These are phyloP conservation scores for Mesembrinibis cayennensis DNA, from an alignment of 2,113 vertebrate species.

Conservation along the genomic window DNA sequence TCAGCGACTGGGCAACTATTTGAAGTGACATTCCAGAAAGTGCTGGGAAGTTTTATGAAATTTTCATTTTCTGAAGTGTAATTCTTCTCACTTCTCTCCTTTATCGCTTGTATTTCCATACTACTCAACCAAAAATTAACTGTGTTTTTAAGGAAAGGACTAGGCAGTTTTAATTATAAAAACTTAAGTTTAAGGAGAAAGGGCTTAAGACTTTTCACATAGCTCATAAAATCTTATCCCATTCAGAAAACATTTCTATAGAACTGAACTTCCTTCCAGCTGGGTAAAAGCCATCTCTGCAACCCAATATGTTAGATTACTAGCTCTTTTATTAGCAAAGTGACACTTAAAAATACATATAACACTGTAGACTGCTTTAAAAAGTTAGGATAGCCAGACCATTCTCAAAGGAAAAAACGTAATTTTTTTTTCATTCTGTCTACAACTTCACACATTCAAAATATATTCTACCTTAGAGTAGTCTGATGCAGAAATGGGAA, in stretches of 20 bases:
- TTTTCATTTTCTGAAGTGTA: not conserved
- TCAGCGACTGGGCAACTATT: not conserved
- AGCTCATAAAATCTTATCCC: not conserved
- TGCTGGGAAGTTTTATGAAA: not conserved
- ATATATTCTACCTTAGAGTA: not conserved
- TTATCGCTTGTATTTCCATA: not conserved
- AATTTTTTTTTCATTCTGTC: not conserved
- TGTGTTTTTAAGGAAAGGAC: not conserved
- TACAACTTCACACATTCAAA: not conserved
- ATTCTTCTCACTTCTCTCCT: not conserved
- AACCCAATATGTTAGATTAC: not conserved
- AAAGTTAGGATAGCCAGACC: not conserved
- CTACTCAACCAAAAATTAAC: not conserved
- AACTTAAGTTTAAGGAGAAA: not conserved
- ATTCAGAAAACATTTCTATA: not conserved
- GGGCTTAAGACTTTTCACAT: not conserved
- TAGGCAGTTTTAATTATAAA: not conserved
- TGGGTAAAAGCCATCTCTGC: not conserved
- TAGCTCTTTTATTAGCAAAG: not conserved
- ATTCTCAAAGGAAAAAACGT: not conserved
- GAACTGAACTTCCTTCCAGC: not conserved
- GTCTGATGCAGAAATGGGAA: not conserved
- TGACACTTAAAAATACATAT: not conserved
- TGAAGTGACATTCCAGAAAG: not conserved
- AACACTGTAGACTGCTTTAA: not conserved